Evolutionary conservation across 2,113 vertebrate species (phyloP), one percentile per base, ranked within the genome.

Genomic region (Cathartes aura): DNA sequence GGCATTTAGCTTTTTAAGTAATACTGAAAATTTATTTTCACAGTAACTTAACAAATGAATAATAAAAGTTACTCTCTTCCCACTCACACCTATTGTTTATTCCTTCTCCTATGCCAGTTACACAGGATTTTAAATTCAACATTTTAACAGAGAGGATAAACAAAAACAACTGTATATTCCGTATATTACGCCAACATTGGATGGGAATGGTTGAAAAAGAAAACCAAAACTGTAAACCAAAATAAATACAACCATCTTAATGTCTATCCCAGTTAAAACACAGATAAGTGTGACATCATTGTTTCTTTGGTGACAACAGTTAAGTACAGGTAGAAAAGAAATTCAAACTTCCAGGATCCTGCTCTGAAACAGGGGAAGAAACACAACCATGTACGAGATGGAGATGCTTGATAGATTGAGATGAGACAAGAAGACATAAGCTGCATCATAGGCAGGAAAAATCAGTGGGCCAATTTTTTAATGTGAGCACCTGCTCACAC

Each of bases 341-440:
- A 68, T 34, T 62, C 8, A 64, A 23, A 26, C 5, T 63, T 74
- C 12, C 16, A 73, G 24, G 21, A 24, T 27, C 59, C 15, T 78
- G 5, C 63, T 73, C 21, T 40, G 42, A 86, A 62, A 12, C 23
- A 27, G 4, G 1, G 22, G 21, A 64, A 47, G 29, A 83, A 38
- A 27, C 6, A 19, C 16, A 29, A 52, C 15, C 6, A 15, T 4
- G 4, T 24, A 45, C 0, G 0, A 62, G 29, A 24, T 4, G 5
- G 21, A 76, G 11, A 6, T 15, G 8, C 12, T 68, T 75, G 22
- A 45, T 13, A 36, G 21, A 70, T 3, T 52, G 11, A 59, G n/a
- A 27, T 0, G 13, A 78, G 9, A 64, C 11, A 52, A 52, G 11
- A 50, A 45, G 34, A 12, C 4, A 18, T 14, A 53, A 72, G 4